A percentile compares a stretch with the other conserved stretches of the same genome.
phyloP scores from a whole-genome alignment of 2,888 invertebrate species.

The Scaptomyza cyrtandrae region DNA sequence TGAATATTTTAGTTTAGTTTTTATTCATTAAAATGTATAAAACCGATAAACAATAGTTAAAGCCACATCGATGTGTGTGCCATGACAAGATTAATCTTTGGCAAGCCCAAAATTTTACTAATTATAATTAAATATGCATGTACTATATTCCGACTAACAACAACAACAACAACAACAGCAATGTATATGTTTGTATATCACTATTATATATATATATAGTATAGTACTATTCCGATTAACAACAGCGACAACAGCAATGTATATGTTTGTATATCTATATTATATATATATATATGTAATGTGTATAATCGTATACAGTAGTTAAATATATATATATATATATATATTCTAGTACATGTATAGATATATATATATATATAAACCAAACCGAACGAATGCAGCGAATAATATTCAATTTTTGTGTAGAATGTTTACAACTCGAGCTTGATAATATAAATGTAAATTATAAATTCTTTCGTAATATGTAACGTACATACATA shows the following conservation, averaged over 20 bases:
- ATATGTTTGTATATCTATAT: slow-evolving; percentile 13
- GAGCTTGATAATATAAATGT: slow-evolving; percentile 78
- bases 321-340: slow-evolving; percentile 2
- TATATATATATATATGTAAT: not conserved
- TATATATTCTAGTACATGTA: slow-evolving; percentile 28
- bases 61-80: slow-evolving; percentile 9
- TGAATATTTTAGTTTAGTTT: slow-evolving; percentile 10
- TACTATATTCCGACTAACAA: slow-evolving; percentile 17
- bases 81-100: slow-evolving; percentile 19
- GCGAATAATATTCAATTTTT: slow-evolving; percentile 62
- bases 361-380: slow-evolving; percentile 9
- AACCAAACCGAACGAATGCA: slow-evolving; percentile 21
- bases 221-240: slow-evolving; percentile 22
- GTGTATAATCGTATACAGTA: slow-evolving; percentile 6
- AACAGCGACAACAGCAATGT: slow-evolving; percentile 14
- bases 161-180: slow-evolving; percentile 14
- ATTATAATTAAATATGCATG: slow-evolving; percentile 50
- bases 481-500: slow-evolving; percentile 19
- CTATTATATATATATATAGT: slow-evolving; percentile 13
- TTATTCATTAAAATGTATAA: slow-evolving; percentile 28
- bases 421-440: slow-evolving; percentile 81
- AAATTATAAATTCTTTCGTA: slow-evolving; percentile 63
- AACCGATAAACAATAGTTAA: slow-evolving; percentile 24
- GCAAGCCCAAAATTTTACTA: slow-evolving; percentile 40
- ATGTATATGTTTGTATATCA: slow-evolving; percentile 9